These are phyloP conservation scores for Malacoraja senta DNA, from an alignment of 2,797 vertebrate genomes.

Conservation along the genomic window DNA sequence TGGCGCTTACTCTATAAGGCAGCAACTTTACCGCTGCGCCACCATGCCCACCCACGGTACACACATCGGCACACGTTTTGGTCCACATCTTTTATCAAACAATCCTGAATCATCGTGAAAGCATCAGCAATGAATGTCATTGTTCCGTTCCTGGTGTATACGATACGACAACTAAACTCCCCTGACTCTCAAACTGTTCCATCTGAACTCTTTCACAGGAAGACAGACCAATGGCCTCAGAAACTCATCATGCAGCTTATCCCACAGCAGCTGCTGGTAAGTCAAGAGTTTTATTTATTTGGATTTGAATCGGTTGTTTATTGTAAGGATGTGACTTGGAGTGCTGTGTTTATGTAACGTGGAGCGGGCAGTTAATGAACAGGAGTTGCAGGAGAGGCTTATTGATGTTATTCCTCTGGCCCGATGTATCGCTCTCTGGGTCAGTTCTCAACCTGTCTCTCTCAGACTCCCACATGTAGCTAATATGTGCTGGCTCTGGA, in stretches of 20 bases:
- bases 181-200: too few relatives aligned
- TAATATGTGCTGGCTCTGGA: background rate
- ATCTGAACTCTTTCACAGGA: constrained; percentile 54
- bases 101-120: too few relatives aligned
- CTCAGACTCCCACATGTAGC: background rate
- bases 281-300: background rate
- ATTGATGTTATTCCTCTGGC: background rate
- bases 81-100: too few relatives aligned
- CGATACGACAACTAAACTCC: too few relatives aligned
- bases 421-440: background rate
- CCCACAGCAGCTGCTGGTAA: constrained; percentile 82
- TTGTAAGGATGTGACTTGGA: background rate
- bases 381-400: background rate
- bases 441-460: background rate
- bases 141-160: too few relatives aligned
- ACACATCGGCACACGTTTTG: too few relatives aligned
- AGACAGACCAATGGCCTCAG: constrained; percentile 88
- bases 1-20: too few relatives aligned
- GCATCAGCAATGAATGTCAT: too few relatives aligned
- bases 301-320: background rate
- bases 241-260: constrained; percentile 94
- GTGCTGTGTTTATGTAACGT: too few relatives aligned
- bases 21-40: too few relatives aligned
- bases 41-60: too few relatives aligned
- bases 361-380: background rate